Conservation (phyloP, 2,113 vertebrate species). For the Labrus mixtus region DNA sequence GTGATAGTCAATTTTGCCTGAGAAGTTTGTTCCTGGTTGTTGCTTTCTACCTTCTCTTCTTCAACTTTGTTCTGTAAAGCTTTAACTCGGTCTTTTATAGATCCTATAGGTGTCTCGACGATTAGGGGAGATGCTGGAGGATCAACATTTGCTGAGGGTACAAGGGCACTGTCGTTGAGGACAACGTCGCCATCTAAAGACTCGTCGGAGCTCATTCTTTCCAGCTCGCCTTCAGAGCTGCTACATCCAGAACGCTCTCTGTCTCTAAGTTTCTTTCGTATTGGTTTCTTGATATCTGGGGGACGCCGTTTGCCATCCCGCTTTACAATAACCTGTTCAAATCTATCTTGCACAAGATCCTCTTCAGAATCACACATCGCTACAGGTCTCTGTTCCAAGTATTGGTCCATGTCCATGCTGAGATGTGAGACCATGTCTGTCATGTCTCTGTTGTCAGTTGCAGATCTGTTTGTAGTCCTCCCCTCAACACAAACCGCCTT, state of each 20-base stretch:
- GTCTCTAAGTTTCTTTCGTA: constrained; percentile 90
- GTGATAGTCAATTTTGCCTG: constrained; percentile 47
- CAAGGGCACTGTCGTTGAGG: constrained; percentile 71
- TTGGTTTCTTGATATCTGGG: constrained; percentile 91
- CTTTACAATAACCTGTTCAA: constrained; percentile 74
- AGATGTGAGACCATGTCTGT: constrained; percentile 79
- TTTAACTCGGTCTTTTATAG: constrained; percentile 95
- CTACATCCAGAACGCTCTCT: constrained; percentile 82
- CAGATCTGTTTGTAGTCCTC: constrained; percentile 47
- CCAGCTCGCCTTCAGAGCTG: constrained; percentile 83
- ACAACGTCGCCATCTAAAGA: constrained; percentile 85
- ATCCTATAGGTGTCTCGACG: constrained; percentile 95
- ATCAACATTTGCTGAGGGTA: constrained; percentile 62
- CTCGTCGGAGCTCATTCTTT: constrained; percentile 87
- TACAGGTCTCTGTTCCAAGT: constrained; percentile 56
- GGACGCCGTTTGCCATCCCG: constrained; percentile 78
- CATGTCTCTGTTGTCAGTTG: constrained; percentile 66
- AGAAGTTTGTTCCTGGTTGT: constrained; percentile 69
- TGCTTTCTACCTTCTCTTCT: constrained; percentile 88
- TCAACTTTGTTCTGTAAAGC: constrained; percentile 93
- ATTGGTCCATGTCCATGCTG: constrained; percentile 77
- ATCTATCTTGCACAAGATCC: constrained; percentile 73
- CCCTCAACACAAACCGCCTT: constrained; percentile 79
- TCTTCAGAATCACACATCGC: constrained; percentile 57
- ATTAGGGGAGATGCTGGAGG: constrained; percentile 89